A percentile compares a stretch with the other conserved stretches of the same genome.
Evolutionary conservation across 1,140 invertebrate genomes (phyloP).

Genomic region (Bombus picipes): DNA sequence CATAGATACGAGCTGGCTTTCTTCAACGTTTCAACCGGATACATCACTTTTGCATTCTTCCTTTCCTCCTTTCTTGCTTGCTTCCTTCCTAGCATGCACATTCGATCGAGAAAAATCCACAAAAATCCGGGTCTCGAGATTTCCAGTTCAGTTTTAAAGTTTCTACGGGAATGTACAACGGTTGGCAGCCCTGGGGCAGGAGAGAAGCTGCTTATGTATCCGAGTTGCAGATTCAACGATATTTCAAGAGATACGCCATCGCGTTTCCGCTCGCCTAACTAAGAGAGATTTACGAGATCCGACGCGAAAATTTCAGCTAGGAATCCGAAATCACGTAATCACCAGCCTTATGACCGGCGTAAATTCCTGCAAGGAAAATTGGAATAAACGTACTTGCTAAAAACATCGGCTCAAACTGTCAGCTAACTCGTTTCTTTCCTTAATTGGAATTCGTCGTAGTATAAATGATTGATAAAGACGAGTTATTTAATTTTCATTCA

Average conservation of each 20-base stretch:
- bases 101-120: background rate
- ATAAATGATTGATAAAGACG: no score
- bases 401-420: background rate
- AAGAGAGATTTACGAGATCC: slow-evolving; percentile 24
- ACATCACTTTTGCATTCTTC: background rate
- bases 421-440: background rate
- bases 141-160: slow-evolving; percentile 2
- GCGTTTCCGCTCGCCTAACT: background rate
- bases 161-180: background rate
- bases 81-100: background rate
- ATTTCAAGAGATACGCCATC: slow-evolving; percentile 20
- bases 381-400: background rate
- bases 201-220: slow-evolving; percentile 9
- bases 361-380: background rate
- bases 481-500: no score
- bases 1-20: background rate
- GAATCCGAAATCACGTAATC: slow-evolving; percentile 27
- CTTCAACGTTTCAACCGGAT: background rate
- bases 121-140: background rate
- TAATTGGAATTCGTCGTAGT: background rate
- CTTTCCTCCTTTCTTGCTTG: no score
- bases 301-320: slow-evolving; percentile 10
- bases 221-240: slow-evolving; percentile 22
- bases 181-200: background rate
- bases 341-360: background rate